These are phyloP conservation scores for Styela clava DNA, from an alignment of 23 tunicate species.

Conservation along the genomic window DNA sequence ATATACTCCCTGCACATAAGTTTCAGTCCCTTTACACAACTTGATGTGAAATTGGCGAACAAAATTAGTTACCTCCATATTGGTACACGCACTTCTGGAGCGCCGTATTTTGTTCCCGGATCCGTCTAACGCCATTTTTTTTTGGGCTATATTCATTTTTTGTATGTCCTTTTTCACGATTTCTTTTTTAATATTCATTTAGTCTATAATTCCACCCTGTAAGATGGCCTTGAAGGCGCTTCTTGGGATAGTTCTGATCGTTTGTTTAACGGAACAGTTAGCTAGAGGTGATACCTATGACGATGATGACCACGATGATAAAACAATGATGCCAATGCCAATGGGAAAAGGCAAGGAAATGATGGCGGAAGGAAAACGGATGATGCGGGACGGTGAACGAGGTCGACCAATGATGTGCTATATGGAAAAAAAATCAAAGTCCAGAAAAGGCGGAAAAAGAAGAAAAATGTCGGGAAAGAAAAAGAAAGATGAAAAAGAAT, in stretches of 20 bases:
- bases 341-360: neutral
- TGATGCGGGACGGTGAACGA: neutral
- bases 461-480: neutral
- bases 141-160: too few relatives aligned
- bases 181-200: too few relatives aligned
- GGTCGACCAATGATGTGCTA: slow-evolving; percentile 22
- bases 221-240: neutral
- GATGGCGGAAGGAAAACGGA: neutral
- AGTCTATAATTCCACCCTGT: neutral
- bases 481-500: neutral
- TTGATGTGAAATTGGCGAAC: too few relatives aligned
- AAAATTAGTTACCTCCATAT: too few relatives aligned
- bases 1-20: too few relatives aligned
- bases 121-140: too few relatives aligned
- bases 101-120: too few relatives aligned
- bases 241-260: neutral
- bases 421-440: neutral
- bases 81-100: too few relatives aligned
- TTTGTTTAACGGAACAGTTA: neutral
- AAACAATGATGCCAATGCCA: neutral
- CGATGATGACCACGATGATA: neutral
- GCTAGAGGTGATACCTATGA: neutral
- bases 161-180: too few relatives aligned
- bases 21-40: too few relatives aligned
- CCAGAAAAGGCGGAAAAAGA: neutral